Percentiles rank a stretch among this genome's conserved stretches.
These are phyloP conservation scores for Salvator merianae DNA, from an alignment of 2,113 vertebrate genomes.

Conservation along the genomic window DNA sequence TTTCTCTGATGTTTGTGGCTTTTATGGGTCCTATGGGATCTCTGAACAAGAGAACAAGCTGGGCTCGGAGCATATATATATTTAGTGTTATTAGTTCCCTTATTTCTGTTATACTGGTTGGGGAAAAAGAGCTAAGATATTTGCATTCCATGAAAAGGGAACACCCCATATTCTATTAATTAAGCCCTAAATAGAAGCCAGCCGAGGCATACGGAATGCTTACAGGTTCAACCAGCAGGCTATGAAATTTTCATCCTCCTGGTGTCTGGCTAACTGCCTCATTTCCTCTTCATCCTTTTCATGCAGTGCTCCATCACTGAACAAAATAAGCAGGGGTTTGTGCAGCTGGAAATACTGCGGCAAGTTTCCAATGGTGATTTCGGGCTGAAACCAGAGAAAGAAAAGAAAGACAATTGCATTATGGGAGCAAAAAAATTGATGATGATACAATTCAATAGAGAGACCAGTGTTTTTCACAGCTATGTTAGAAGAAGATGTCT, in stretches of 20 bases:
- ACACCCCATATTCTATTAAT: no score
- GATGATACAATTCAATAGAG: no score
- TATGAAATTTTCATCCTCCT: conserved; percentile 63
- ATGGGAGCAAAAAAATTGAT: neutral
- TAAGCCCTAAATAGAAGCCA: neutral
- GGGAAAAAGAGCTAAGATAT: no score
- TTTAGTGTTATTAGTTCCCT: no score
- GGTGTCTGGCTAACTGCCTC: conserved; percentile 64
- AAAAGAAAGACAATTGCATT: neutral
- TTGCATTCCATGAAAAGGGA: no score
- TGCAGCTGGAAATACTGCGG: conserved; percentile 78
- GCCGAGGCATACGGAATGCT: conserved; percentile 43
- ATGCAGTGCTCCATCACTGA: conserved; percentile 78
- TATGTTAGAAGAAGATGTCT: neutral
- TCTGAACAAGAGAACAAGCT: no score
- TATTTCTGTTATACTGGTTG: no score
- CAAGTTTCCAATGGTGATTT: conserved; percentile 89
- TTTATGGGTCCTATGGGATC: no score
- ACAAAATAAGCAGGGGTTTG: conserved; percentile 87
- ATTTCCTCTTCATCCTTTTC: conserved; percentile 73
- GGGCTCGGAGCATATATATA: no score
- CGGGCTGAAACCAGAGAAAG: conserved; percentile 77
- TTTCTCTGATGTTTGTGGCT: no score
- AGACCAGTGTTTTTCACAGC: neutral
- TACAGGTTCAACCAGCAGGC: conserved; percentile 93